Base-by-base conservation (phyloP, 2,888 invertebrate genomes). In the Drosophila mercatorum region DNA sequence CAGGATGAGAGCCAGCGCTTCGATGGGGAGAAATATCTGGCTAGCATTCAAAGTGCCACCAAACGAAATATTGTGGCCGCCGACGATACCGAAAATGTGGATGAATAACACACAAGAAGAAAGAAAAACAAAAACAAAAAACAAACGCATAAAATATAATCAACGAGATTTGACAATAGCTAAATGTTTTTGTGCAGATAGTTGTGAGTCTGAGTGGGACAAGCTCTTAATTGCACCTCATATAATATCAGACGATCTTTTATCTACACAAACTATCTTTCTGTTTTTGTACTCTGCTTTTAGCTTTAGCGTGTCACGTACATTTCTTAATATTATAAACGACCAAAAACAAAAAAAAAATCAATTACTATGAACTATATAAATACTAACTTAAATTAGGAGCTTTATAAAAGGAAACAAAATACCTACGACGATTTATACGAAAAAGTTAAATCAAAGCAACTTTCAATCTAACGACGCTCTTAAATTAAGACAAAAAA, bases 21-120 rank as follows among this genome's bases (percentile, higher is more conserved):
- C 71, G 92, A 93, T 90, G 93, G 92, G 66, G 93, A 92, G 62
- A 92, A 92, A 82, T 92, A 93, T 88, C 82, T 93, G 77, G 89
- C 89, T 64, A 85, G 91, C 72, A 85, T 91, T 64, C 92, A 92
- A 82, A 92, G 91, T 66, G 90, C 91, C 66, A 83, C 91, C 83
- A 92, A 92, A 87, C 91, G 92, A 82, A 92, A 91, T 81, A 92
- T 92, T 79, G 82, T 83, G 70, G 83, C 90, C 41, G 86, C 87
- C 74, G 92, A 93, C 75, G 91, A 91, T 68, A 87, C 88, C 70
- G 90, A 84, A 72, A 88, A 81, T 77, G 70, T 85, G 80, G 84
- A 85, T 67, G 84, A 85, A 91, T 92, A 76, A 84, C 86, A 41
- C 34, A 53, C 22, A 36, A 34, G 41, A 61, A 36, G 55, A 43